Evolutionary conservation across 2,888 invertebrate genomes (phyloP), one percentile per base, ranked within the genome.

Genomic region (Augiades crinisus): DNA sequence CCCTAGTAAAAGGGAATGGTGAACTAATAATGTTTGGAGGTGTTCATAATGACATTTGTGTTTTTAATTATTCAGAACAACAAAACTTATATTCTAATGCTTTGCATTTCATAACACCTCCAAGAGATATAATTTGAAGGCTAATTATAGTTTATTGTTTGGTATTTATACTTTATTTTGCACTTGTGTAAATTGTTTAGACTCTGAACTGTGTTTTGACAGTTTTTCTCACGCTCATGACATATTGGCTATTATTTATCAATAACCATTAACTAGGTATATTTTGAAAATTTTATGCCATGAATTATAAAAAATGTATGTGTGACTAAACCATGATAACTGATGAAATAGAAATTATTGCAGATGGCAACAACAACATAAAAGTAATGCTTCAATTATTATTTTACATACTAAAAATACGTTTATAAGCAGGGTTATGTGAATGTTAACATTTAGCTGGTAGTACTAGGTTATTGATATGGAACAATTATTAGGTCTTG

Each of bases 11-110:
- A 59, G 98, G 98, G 8, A 95, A 96, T 72, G 96, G 96, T 7
- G 98, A 99, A 88, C 82, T 99, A 19, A 94, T 99, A 47, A 94
- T 99, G 91, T 98, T 99, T 88, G 98, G 98, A n/a, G 99, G 98
- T 53, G 96, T 98, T 60, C 94, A 95, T 66, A 96, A 96, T 75
- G 95, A 95, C 74, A 91, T 92, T 52, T 90, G 90, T 56, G 91
- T 93, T 56, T 78, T 92, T 56, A 92, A 92, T 68, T 82, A 80
- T 57, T 71, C 83, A 57, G 92, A 92, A 63, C 93, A 93, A 70
- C 84, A 85, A 68, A 80, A 76, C 62, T 92, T 93, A 81, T 95
- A 95, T 69, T 95, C 95, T 31, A 95, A 95, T 85, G 92, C 94
- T 51, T 82, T 95, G 69, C 93, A 95, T 90, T 94, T 95, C 75